Conservation (phyloP, 2,113 vertebrate species). For the Limanda limanda region DNA sequence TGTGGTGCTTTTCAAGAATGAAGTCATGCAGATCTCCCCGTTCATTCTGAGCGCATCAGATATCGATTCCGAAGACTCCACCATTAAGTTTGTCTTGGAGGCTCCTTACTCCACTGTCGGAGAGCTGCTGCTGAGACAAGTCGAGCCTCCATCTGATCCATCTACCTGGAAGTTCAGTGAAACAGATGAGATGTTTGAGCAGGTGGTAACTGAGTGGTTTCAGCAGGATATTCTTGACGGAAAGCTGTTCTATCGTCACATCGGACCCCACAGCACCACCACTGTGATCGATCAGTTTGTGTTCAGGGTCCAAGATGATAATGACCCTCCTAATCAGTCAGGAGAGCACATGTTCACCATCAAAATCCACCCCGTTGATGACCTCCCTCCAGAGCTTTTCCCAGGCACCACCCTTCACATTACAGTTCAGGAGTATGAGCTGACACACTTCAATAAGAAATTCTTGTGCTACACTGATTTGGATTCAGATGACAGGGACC, state of each 20-base stretch:
- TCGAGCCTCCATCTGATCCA: constrained; percentile 70
- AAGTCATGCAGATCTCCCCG: constrained; percentile 84
- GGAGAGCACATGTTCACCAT: constrained; percentile 88
- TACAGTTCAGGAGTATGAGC: constrained; percentile 91
- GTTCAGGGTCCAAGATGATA: constrained; percentile 86
- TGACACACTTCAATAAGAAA: constrained; percentile 89
- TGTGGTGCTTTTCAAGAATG: constrained; percentile 81
- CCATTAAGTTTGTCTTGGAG: constrained; percentile 82
- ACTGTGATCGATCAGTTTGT: constrained; percentile 73
- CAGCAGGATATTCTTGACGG: constrained; percentile 87
- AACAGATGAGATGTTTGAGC: constrained; percentile 84
- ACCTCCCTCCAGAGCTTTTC: constrained; percentile 88
- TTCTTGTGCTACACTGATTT: constrained; percentile 91
- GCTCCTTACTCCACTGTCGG: constrained; percentile 72
- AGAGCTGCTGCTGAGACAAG: constrained; percentile 82
- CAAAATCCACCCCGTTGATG: constrained; percentile 90
- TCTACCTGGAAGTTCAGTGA: constrained; percentile 81
- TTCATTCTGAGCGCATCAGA: constrained; percentile 87
- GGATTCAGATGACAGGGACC: constrained; percentile 93
- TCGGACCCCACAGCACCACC: constrained; percentile 77
- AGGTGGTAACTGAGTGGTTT: constrained; percentile 85
- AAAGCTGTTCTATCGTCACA: constrained; percentile 85
- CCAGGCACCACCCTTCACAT: constrained; percentile 89
- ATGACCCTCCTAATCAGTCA: constrained; percentile 86
- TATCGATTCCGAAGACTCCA: constrained; percentile 85